Conservation (phyloP, 2,797 vertebrate genomes). For the Malacoctenus gilli region DNA sequence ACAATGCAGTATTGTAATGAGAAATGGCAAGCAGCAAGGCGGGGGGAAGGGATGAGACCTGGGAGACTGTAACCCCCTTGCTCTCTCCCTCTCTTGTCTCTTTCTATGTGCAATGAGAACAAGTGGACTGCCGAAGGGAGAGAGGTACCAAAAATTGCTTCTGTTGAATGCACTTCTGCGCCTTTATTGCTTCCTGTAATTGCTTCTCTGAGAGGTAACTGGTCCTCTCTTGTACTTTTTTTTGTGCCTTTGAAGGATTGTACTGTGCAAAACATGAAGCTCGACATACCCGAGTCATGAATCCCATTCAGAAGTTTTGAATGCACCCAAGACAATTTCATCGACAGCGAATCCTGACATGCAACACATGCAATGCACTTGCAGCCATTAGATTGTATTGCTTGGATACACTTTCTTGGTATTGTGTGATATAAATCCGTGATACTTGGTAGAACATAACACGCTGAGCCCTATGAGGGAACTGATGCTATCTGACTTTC, state of each 20-base stretch:
- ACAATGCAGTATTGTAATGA: constrained; percentile 73
- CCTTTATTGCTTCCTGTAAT: constrained; percentile 83
- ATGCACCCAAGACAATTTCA: constrained; percentile 9
- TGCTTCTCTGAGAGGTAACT: constrained; percentile 79
- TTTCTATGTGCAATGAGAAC: constrained; percentile 61
- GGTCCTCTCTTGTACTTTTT: constrained; percentile 66
- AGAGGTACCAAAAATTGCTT: constrained; percentile 75
- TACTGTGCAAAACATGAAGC: constrained; percentile 52
- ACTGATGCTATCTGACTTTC: constrained; percentile 23
- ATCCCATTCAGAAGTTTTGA: constrained; percentile 52
- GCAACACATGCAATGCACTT: neutral
- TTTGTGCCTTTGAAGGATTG: constrained; percentile 56
- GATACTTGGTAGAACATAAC: too few relatives aligned
- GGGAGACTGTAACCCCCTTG: constrained; percentile 52
- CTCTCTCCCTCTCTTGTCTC: constrained; percentile 34
- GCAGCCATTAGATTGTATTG: too few relatives aligned
- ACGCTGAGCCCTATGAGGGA: constrained; percentile 16
- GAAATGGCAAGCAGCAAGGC: constrained; percentile 64
- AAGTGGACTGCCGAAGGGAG: constrained; percentile 75
- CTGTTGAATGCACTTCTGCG: constrained; percentile 78
- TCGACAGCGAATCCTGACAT: too few relatives aligned
- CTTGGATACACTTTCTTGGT: too few relatives aligned
- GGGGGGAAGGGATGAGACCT: constrained; percentile 55
- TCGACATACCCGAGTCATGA: constrained; percentile 48
- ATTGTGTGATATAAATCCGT: too few relatives aligned